Conservation (phyloP, 2,797 vertebrate species). For the Gila robusta region DNA sequence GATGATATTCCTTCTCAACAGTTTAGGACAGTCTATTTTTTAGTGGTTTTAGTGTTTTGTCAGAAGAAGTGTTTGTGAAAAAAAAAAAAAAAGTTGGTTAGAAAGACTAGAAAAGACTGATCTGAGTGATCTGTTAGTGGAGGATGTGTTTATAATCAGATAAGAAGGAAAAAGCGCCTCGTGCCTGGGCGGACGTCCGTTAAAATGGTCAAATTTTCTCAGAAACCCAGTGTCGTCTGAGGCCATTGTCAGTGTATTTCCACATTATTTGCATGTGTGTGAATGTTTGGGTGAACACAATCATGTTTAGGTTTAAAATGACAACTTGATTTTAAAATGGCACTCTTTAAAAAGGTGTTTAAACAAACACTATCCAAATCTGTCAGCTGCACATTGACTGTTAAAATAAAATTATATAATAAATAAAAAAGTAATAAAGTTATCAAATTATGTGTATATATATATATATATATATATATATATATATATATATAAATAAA, state of each 20-base stretch:
- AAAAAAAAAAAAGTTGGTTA: neutral
- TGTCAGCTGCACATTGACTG: neutral
- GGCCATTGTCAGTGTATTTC: neutral
- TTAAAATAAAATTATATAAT: neutral
- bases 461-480: no score
- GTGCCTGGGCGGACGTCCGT: conserved; percentile 42
- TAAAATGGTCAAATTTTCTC: conserved; percentile 52
- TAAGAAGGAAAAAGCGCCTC: conserved; percentile 35
- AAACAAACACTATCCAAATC: neutral
- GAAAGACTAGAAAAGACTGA: conserved; percentile 1
- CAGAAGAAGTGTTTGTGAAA: neutral
- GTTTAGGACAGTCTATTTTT: neutral
- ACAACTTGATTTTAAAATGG: neutral
- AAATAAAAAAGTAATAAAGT: neutral
- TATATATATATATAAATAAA: neutral
- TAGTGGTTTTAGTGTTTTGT: neutral
- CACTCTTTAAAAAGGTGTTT: neutral
- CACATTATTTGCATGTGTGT: conserved; percentile 4
- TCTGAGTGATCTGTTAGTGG: neutral
- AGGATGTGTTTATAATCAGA: conserved; percentile 47
- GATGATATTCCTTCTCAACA: neutral
- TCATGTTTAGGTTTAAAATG: neutral
- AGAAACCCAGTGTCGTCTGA: conserved; percentile 42
- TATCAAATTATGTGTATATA: neutral
- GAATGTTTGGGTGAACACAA: conserved; percentile 8